A percentile compares a stretch with the other conserved stretches of the same genome.
Conservation (phyloP, 1,140 invertebrate species). For the Penaeus chinensis region DNA sequence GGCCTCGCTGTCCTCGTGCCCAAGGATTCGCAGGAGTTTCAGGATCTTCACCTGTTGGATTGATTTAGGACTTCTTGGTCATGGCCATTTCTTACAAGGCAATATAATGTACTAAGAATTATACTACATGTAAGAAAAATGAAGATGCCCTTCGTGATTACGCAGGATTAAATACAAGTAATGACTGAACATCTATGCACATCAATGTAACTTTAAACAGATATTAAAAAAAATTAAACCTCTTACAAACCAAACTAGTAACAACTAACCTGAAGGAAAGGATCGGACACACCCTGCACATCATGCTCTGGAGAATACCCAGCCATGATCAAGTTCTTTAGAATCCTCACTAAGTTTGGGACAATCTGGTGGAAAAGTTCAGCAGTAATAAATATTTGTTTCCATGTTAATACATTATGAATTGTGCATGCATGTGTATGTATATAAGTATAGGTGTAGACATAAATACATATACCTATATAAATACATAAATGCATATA, state of each 20-base stretch:
- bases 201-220: neutral
- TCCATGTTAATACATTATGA: no score
- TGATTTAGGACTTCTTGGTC: no score
- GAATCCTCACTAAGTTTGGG: constrained; percentile 95
- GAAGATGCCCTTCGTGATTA: no score
- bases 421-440: no score
- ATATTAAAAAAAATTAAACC: neutral
- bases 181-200: neutral
- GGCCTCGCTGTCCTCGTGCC: constrained; percentile 93
- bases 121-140: no score
- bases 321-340: constrained; percentile 97
- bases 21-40: constrained; percentile 91
- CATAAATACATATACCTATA: no score
- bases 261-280: constrained; percentile 90
- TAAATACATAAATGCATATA: no score
- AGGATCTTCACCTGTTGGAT: constrained; percentile 90
- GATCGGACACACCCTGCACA: constrained; percentile 99
- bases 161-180: no score
- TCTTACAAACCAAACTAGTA: neutral
- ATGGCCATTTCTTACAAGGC: no score
- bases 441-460: no score
- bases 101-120: no score
- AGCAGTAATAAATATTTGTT: no score
- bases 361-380: constrained; percentile 83
- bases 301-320: constrained; percentile 99